Conservation (phyloP, 2,888 invertebrate genomes). For the Osmoderma eremita region DNA sequence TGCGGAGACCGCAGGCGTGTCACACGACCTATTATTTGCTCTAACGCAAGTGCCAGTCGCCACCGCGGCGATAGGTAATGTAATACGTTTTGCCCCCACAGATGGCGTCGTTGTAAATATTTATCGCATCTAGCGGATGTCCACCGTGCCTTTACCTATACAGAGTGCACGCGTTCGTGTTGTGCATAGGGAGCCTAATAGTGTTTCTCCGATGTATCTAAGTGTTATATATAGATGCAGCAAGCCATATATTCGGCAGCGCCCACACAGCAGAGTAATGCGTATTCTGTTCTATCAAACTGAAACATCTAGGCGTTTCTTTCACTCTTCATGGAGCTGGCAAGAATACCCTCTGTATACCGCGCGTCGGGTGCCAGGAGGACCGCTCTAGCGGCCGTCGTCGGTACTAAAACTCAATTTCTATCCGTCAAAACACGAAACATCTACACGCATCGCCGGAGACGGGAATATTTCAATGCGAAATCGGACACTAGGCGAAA, state of each 20-base stretch:
- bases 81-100: not conserved
- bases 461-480: conserved; percentile 24
- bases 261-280: not conserved
- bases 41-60: not conserved
- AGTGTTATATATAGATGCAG: no score
- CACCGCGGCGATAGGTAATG: not conserved
- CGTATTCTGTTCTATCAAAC: no score
- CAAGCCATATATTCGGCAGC: no score
- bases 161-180: no score
- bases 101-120: no score
- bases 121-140: conserved; percentile 24
- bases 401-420: conserved; percentile 31
- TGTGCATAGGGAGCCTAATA: no score
- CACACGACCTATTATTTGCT: conserved; percentile 5
- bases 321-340: no score
- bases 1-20: conserved; percentile 5
- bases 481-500: not conserved
- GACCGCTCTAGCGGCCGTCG: not conserved
- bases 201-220: no score
- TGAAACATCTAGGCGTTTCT: no score
- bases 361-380: conserved; percentile 4
- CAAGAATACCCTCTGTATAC: no score
- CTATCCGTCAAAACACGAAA: conserved; percentile 29
- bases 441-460: conserved; percentile 15
- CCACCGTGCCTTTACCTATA: not conserved